These are phyloP conservation scores for Pelochelys cantorii DNA, from an alignment of 2,797 vertebrate species.

Conservation along the genomic window DNA sequence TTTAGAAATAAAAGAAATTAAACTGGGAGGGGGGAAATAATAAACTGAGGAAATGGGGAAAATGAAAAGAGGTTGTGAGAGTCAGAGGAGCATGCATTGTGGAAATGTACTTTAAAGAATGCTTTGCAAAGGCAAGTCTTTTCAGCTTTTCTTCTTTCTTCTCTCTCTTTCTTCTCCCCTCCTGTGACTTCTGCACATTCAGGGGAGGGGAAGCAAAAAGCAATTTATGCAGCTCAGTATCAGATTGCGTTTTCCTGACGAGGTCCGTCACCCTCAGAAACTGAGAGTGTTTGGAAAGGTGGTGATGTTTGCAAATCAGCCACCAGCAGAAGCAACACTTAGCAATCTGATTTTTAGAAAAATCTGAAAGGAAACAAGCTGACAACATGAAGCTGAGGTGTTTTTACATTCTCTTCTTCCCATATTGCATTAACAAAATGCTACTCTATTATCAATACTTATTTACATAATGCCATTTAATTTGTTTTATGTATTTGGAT, in stretches of 20 bases:
- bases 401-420: neutral
- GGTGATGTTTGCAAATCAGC: constrained; percentile 70
- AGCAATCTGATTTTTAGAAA: constrained; percentile 3
- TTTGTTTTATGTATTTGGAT: neutral
- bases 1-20: constrained; percentile 74
- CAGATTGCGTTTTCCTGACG: constrained; percentile 36
- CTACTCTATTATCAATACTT: constrained; percentile 3
- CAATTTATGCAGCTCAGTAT: constrained; percentile 62
- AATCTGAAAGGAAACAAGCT: constrained; percentile 38
- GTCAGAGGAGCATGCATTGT: neutral
- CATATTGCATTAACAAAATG: neutral
- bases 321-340: constrained; percentile 5
- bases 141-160: constrained; percentile 24
- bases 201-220: constrained; percentile 23
- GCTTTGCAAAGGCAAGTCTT: constrained; percentile 40
- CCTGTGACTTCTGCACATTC: constrained; percentile 45
- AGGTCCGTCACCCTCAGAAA: constrained; percentile 65
- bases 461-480: neutral
- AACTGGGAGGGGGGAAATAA: constrained; percentile 64
- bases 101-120: constrained; percentile 45
- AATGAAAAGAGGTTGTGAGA: constrained; percentile 25
- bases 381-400: neutral
- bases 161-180: neutral
- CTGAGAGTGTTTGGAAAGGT: constrained; percentile 53
- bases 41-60: constrained; percentile 51